Evolutionary conservation across 2,888 invertebrate species (phyloP).

Genomic region (Xestia rhomboidea): DNA sequence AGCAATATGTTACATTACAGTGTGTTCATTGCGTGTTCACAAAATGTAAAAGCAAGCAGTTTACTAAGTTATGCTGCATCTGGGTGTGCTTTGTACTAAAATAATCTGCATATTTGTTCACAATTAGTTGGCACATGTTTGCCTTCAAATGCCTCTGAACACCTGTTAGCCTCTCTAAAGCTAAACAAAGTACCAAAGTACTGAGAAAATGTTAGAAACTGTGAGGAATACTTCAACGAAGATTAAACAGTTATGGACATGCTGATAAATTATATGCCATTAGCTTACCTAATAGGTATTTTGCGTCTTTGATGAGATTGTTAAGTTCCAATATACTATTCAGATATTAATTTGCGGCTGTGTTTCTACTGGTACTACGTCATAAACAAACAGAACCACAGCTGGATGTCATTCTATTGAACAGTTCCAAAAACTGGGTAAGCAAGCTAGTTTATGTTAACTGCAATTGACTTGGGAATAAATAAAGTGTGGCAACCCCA

Average conservation of each 20-base stretch:
- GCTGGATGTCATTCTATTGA: neutral
- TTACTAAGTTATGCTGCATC: conserved; percentile 19
- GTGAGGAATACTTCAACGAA: neutral
- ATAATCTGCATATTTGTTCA: conserved; percentile 45
- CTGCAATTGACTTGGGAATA: neutral
- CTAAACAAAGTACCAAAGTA: neutral
- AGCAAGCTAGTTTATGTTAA: neutral
- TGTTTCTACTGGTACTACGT: neutral
- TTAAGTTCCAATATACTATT: neutral
- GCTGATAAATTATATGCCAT: conserved; percentile 3
- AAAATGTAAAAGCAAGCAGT: neutral
- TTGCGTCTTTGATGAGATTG: neutral
- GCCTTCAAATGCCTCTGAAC: conserved; percentile 32
- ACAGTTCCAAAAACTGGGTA: neutral
- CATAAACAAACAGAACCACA: neutral
- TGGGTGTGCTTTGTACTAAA: conserved; percentile 2
- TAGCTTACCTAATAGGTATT: neutral
- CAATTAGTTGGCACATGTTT: conserved; percentile 52
- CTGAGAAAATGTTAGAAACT: conserved; percentile 16
- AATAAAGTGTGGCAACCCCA: neutral
- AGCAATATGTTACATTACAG: neutral
- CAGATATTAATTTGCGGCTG: neutral
- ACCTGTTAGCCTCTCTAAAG: conserved; percentile 19
- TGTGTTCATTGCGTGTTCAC: neutral
- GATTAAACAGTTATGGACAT: neutral